Evolutionary conservation across 1,140 invertebrate genomes (phyloP), one percentile per base, ranked within the genome.

Genomic region (Elysia chlorotica): DNA sequence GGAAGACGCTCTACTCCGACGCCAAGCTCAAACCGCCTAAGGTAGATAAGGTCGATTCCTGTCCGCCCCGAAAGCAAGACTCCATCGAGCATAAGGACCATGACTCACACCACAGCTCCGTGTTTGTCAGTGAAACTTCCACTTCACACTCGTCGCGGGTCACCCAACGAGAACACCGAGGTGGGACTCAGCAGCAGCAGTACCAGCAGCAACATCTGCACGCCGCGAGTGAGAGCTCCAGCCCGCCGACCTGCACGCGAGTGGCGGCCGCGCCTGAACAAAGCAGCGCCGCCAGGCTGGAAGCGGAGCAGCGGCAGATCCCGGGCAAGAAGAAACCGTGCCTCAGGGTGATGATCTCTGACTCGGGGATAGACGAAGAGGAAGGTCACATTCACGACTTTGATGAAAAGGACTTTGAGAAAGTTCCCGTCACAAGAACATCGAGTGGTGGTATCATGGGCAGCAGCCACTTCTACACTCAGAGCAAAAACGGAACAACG

Each of bases 1-100:
- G 83, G 23, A 85, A 85, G 72, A 80, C 77, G 5, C 66, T 79
- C 14, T 74, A 79, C 56, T 74, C 76, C 2, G 80, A 85, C 31
- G 71, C 82, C 4, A 83, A 83, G 68, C 75, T 85, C 19, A 81
- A 82, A 77, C 83, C 83, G 31, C 81, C 81, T 5, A 82, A 83
- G 62, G 77, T 82, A 23, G 75, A 77, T 31, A 78, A 79, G 19
- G 71, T 78, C 28, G 81, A 81, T 6, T 76, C 77, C 37, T 85
- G 81, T 71, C 83, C 83, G 38, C 83, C 83, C 2, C 65, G 83
- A 33, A 73, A 72, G 59, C 30, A 57, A 28, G 73, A 76, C 10
- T 1, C 53, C 6, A n/a, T n/a, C n/a, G n/a, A n/a, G n/a, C n/a
- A n/a, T n/a, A n/a, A n/a, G n/a, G n/a, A n/a, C n/a, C n/a, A n/a